A percentile compares a stretch with the other conserved stretches of the same genome.
Evolutionary conservation across 92 coral and sea anemone species (phyloP).

Genomic region (Diadumene lineata): DNA sequence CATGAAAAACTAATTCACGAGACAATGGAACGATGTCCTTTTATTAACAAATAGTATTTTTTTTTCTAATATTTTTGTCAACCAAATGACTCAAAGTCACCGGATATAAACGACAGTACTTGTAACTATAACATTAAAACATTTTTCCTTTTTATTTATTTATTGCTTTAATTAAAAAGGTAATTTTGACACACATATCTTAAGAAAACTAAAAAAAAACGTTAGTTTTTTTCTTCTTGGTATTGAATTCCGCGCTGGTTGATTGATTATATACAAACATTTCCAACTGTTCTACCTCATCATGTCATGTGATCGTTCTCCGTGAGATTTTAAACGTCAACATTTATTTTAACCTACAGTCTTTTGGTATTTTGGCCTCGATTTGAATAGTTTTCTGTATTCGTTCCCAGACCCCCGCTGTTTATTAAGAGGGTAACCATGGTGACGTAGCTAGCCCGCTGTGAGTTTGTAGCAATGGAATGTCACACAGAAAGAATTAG

Average conservation of each 20-base stretch:
- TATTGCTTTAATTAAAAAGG: no score
- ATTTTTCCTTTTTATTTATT: no score
- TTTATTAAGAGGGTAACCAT: conserved; percentile 36
- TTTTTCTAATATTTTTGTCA: no score
- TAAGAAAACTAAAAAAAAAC: no score
- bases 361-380: conserved; percentile 12
- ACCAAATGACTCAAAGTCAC: no score
- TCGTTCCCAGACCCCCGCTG: conserved; percentile 56
- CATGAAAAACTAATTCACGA: no score
- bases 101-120: no score
- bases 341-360: not conserved
- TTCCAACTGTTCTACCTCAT: not conserved
- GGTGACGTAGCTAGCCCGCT: conserved; percentile 68
- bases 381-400: conserved; percentile 15
- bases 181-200: no score
- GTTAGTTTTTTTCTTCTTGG: not conserved
- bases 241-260: not conserved
- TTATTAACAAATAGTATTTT: no score
- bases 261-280: not conserved
- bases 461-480: conserved; percentile 81
- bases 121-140: no score
- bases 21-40: no score
- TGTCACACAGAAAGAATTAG: conserved; percentile 84
- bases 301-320: not conserved
- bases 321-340: not conserved